Evolutionary conservation across 1,140 invertebrate species (phyloP).

Genomic region (Drosophila ironensis): DNA sequence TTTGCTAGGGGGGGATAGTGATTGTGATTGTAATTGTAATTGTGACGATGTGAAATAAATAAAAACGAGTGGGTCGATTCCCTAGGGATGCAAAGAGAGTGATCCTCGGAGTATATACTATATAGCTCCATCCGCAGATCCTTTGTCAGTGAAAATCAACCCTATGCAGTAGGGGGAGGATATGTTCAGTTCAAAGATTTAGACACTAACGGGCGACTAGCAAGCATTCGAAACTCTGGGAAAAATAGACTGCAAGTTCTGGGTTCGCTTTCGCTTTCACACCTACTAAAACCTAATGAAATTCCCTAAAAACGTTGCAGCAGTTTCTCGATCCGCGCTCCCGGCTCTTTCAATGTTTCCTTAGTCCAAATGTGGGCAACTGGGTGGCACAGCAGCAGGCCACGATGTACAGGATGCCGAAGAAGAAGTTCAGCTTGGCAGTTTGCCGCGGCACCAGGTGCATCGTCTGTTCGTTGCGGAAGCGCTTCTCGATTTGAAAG

Average conservation of each 20-base stretch:
- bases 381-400: conserved; percentile 86
- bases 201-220: conserved; percentile 54
- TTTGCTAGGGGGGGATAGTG: no score
- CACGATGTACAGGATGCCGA: conserved; percentile 94
- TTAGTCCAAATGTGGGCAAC: conserved; percentile 82
- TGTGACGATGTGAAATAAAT: conserved; percentile 58
- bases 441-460: conserved; percentile 92
- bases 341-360: conserved; percentile 41
- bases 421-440: conserved; percentile 94
- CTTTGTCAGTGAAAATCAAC: conserved; percentile 1
- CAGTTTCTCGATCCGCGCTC: conserved; percentile 13
- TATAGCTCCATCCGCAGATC: not conserved
- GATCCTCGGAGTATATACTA: not conserved
- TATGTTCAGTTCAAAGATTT: conserved; percentile 63
- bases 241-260: conserved; percentile 17
- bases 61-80: conserved; percentile 25
- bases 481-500: conserved; percentile 95
- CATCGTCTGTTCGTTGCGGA: conserved; percentile 89
- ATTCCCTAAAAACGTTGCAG: conserved; percentile 71
- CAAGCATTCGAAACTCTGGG: conserved; percentile 41
- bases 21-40: no score
- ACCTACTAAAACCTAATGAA: conserved; percentile 55
- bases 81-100: not conserved
- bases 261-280: conserved; percentile 1
- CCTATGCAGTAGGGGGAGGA: conserved; percentile 34